Evolutionary conservation across 2,888 invertebrate genomes (phyloP).

Genomic region (Spisula subtruncata): DNA sequence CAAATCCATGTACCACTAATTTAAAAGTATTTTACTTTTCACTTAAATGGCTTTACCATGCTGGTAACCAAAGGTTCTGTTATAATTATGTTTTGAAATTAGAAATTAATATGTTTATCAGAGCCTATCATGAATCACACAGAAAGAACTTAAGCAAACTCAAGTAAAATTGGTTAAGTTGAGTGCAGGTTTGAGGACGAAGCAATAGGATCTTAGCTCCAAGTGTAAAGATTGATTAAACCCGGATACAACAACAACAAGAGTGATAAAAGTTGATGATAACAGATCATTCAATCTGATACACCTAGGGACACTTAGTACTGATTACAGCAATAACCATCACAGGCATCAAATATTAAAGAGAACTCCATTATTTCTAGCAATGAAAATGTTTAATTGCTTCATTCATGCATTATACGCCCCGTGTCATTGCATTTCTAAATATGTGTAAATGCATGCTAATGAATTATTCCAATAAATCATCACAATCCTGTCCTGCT

Average conservation of each 20-base stretch:
- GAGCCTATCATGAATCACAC: no score
- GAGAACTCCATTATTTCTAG: not conserved
- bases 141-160: no score
- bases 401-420: not conserved
- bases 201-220: no score
- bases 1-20: no score
- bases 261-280: not conserved
- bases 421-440: slow-evolving; percentile 18
- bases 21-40: no score
- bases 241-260: not conserved
- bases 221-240: no score
- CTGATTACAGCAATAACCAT: slow-evolving; percentile 1
- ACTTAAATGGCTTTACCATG: no score
- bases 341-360: slow-evolving; percentile 10
- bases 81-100: no score
- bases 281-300: slow-evolving; percentile 1
- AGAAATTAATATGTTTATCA: no score
- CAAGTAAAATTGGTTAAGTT: no score
- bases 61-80: no score
- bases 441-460: slow-evolving; percentile 20
- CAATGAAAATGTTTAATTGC: slow-evolving; percentile 22
- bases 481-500: slow-evolving; percentile 2
- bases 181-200: no score
- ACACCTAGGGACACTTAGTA: not conserved
- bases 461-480: slow-evolving; percentile 24